Percentiles rank a stretch among this genome's conserved stretches.
These are phyloP conservation scores for Psilanteris sp. DNA, from an alignment of 1,140 invertebrate species.

Conservation along the genomic window DNA sequence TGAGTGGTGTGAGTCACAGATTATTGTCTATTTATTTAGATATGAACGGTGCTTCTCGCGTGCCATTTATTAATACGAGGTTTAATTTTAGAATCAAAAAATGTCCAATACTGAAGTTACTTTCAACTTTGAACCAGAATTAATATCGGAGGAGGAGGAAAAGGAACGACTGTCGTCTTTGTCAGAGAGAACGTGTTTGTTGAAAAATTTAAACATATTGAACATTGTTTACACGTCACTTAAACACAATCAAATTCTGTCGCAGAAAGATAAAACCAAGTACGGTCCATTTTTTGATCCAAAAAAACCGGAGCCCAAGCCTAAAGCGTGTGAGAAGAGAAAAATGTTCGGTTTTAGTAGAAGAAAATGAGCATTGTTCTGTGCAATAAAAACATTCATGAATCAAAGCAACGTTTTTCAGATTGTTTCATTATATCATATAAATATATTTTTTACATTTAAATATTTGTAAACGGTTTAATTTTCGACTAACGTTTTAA, in stretches of 20 bases:
- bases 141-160: constrained; percentile 84
- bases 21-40: background rate
- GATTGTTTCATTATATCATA: too few relatives aligned
- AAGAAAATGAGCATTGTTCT: constrained; percentile 19
- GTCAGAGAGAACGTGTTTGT: constrained; percentile 82
- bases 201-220: constrained; percentile 83
- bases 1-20: too few relatives aligned
- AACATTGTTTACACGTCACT: constrained; percentile 83
- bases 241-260: constrained; percentile 81
- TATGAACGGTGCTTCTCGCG: too few relatives aligned
- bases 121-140: constrained; percentile 82
- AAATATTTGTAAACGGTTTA: too few relatives aligned
- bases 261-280: constrained; percentile 80
- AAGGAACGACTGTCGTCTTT: constrained; percentile 81
- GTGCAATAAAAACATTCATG: too few relatives aligned
- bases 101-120: constrained; percentile 27
- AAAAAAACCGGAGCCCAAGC: constrained; percentile 1
- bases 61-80: too few relatives aligned
- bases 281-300: constrained; percentile 73
- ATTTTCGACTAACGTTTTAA: too few relatives aligned
- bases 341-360: constrained; percentile 1
- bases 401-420: too few relatives aligned
- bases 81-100: constrained; percentile 19
- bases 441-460: too few relatives aligned
- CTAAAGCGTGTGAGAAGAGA: background rate